Evolutionary conservation across 2,797 vertebrate genomes (phyloP).

Genomic region (Iguana delicatissima): DNA sequence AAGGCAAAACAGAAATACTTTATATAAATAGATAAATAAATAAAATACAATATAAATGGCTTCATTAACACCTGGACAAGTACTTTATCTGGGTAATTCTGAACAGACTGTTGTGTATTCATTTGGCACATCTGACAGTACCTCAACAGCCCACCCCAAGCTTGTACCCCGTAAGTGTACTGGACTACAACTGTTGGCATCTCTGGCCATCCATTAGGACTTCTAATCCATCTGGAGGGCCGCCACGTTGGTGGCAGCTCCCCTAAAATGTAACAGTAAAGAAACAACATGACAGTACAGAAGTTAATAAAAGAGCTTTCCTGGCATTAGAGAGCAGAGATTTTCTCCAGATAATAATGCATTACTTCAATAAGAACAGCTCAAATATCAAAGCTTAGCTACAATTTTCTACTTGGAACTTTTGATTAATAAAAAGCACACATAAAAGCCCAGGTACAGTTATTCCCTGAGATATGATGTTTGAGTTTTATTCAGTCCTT

Average conservation of each 20-base stretch:
- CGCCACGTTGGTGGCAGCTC: too few species aligned
- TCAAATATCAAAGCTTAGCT: not conserved
- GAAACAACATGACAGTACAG: not conserved
- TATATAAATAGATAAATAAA: too few species aligned
- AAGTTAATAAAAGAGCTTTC: not conserved
- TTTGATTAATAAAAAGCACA: not conserved
- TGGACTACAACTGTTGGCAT: not conserved
- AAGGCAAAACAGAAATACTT: too few species aligned
- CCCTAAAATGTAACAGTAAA: not conserved
- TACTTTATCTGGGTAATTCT: not conserved
- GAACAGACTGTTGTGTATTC: not conserved
- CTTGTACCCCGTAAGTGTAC: not conserved
- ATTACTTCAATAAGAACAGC: not conserved
- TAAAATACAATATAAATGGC: not conserved
- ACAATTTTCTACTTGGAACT: not conserved
- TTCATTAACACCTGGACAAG: not conserved
- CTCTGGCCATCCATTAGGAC: not conserved
- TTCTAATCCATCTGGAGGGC: not conserved
- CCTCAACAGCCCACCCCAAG: not conserved
- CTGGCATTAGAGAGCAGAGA: too few species aligned
- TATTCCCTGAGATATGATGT: constrained; percentile 5
- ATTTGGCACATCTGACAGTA: not conserved
- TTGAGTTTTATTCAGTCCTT: constrained; percentile 16
- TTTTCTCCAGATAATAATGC: not conserved
- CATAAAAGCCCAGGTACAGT: not conserved